Base-by-base conservation (phyloP, 2,113 vertebrate species). In the Gallinago media region DNA sequence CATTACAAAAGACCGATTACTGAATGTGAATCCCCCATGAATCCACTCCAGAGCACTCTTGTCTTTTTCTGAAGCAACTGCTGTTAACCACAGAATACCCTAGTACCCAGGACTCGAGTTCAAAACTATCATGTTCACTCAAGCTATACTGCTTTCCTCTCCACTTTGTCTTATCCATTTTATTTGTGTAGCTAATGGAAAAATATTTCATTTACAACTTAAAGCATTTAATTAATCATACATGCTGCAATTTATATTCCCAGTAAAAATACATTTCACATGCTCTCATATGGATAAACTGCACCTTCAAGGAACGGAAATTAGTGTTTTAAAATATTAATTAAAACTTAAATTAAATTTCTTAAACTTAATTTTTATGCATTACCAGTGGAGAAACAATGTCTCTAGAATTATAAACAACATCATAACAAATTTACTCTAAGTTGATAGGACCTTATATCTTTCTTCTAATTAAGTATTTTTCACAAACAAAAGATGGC, bases 311-410 rank as follows among this genome's bases (percentile, higher is more conserved):
- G 72, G 74, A 91, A 84, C 2, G 47, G 94, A 95, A 96, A 96
- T 89, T 68, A 88, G 56, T 61, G 44, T 4, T 92, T 81, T 87
- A 83, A 86, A 96, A 92, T 86, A 96, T 90, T 95, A 90, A 96
- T 95, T 94, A 91, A 88, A 95, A 94, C 44, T 78, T 47, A 92
- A 95, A 94, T 88, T 89, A 78, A 92, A 94, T 95, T 94, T 92
- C 70, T 81, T 92, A 86, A 90, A 63, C 54, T 68, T 88, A 83
- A 78, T 92, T 92, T 91, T 96, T 85, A 95, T 89, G 83, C 89
- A 89, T 87, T 96, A 85, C 36, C 32, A 84, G 34, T 46, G 89
- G 76, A 91, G 73, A 95, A 96, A 96, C 83, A 96, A 74, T 84
- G 68, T 81, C 70, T 78, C 61, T 61, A 61, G 73, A 94, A 94